Evolutionary conservation across 2,113 vertebrate genomes (phyloP).

Genomic region (Pogonocichla stellata): DNA sequence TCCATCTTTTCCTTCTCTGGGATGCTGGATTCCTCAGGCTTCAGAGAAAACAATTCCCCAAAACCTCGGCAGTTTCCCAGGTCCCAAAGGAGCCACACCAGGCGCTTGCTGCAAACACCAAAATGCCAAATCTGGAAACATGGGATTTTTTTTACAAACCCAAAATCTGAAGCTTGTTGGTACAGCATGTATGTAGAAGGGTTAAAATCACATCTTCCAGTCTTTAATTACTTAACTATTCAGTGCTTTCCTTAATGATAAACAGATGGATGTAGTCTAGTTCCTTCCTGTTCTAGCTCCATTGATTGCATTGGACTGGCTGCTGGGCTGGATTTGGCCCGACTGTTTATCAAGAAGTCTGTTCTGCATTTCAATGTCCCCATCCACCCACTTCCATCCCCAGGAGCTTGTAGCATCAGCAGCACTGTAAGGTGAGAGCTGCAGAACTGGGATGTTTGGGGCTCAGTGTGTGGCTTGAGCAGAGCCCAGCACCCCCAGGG

Average conservation of each 20-base stretch:
- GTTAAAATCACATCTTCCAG: constrained; percentile 39
- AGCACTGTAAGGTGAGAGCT: background rate
- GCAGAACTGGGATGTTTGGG: background rate
- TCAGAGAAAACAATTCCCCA: background rate
- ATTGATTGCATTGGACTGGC: constrained; percentile 17
- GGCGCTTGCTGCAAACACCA: background rate
- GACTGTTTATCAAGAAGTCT: constrained; percentile 42
- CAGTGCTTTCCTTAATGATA: constrained; percentile 33
- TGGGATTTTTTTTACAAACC: background rate
- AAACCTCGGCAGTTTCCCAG: background rate
- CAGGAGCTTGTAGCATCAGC: background rate
- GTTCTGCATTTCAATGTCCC: constrained; percentile 16
- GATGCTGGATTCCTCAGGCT: background rate
- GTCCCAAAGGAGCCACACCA: background rate
- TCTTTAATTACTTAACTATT: constrained; percentile 57
- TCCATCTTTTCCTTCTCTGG: background rate
- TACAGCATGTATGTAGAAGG: background rate
- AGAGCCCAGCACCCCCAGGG: background rate
- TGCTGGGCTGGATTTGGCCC: constrained; percentile 54
- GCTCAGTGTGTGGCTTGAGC: background rate
- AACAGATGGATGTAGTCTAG: constrained; percentile 52
- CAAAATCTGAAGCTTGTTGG: background rate
- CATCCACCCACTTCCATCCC: constrained; percentile 25
- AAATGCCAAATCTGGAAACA: background rate
- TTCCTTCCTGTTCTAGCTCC: constrained; percentile 62